A percentile compares a stretch with the other conserved stretches of the same genome.
These are phyloP conservation scores for Aphaenogaster floridana DNA, from an alignment of 1,140 invertebrate species.

Conservation along the genomic window DNA sequence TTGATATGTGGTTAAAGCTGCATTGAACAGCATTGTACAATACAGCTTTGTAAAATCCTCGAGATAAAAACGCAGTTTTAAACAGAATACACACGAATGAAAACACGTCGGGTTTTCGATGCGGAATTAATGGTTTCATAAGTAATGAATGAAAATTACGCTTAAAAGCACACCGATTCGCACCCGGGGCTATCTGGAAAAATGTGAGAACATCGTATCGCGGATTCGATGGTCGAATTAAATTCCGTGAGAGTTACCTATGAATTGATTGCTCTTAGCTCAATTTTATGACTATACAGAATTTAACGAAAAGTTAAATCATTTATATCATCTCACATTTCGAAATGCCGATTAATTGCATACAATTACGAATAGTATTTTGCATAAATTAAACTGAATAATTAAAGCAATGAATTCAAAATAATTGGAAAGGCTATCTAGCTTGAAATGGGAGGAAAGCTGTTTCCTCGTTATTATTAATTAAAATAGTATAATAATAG, in stretches of 20 bases:
- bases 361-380: constrained; percentile 42
- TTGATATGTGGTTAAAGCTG: constrained; percentile 5
- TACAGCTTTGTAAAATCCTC: background rate
- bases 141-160: constrained; percentile 60
- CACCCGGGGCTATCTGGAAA: constrained; percentile 22
- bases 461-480: constrained; percentile 46
- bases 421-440: constrained; percentile 44
- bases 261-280: constrained; percentile 53
- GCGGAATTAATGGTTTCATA: constrained; percentile 52
- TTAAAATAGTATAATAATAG: constrained; percentile 41
- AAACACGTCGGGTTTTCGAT: constrained; percentile 37
- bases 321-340: constrained; percentile 21
- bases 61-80: constrained; percentile 41
- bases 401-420: constrained; percentile 54
- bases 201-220: constrained; percentile 32
- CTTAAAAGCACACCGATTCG: constrained; percentile 49
- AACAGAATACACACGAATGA: constrained; percentile 27
- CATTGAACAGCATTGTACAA: background rate
- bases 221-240: constrained; percentile 44
- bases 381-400: constrained; percentile 50
- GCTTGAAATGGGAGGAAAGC: constrained; percentile 22
- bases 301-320: constrained; percentile 46
- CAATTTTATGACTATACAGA: constrained; percentile 25
- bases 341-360: constrained; percentile 38
- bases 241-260: constrained; percentile 42